These are phyloP conservation scores for Ypsolopha scabrella DNA, from an alignment of 2,888 invertebrate species.

Conservation along the genomic window DNA sequence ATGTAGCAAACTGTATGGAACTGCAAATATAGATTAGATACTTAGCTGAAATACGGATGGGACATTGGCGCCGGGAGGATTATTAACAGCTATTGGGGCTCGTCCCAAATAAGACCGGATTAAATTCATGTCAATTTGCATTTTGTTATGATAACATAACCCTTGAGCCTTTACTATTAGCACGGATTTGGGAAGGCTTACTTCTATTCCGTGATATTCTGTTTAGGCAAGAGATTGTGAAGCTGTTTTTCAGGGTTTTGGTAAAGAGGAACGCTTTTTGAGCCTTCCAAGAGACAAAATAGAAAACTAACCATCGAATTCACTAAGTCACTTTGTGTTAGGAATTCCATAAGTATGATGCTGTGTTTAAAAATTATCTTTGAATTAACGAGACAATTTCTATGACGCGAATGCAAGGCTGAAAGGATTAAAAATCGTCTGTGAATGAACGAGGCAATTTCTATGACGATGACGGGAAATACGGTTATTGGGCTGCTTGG, in stretches of 20 bases:
- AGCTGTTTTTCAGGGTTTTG: slow-evolving; percentile 5
- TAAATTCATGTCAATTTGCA: slow-evolving; percentile 64
- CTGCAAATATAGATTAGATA: neutral
- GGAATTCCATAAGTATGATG: too few relatives aligned
- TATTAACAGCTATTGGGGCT: slow-evolving; percentile 59
- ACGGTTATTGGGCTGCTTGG: too few relatives aligned
- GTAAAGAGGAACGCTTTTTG: too few relatives aligned
- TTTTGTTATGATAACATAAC: slow-evolving; percentile 57
- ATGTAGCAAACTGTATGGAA: neutral
- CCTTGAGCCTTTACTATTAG: slow-evolving; percentile 50
- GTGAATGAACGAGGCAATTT: too few relatives aligned
- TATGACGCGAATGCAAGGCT: too few relatives aligned
- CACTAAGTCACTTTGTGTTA: too few relatives aligned
- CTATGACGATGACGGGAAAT: too few relatives aligned
- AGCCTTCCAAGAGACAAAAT: too few relatives aligned
- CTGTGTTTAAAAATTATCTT: too few relatives aligned
- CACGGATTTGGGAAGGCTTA: slow-evolving; percentile 41
- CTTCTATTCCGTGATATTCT: slow-evolving; percentile 25
- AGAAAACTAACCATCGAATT: too few relatives aligned
- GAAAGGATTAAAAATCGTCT: too few relatives aligned
- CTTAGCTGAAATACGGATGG: neutral
- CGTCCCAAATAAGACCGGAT: slow-evolving; percentile 51
- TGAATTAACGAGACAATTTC: too few relatives aligned
- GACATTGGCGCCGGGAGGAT: slow-evolving; percentile 25
- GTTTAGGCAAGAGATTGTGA: slow-evolving; percentile 10